These are phyloP conservation scores for Daphoenositta chrysoptera DNA, from an alignment of 2,113 vertebrate species.

Conservation along the genomic window DNA sequence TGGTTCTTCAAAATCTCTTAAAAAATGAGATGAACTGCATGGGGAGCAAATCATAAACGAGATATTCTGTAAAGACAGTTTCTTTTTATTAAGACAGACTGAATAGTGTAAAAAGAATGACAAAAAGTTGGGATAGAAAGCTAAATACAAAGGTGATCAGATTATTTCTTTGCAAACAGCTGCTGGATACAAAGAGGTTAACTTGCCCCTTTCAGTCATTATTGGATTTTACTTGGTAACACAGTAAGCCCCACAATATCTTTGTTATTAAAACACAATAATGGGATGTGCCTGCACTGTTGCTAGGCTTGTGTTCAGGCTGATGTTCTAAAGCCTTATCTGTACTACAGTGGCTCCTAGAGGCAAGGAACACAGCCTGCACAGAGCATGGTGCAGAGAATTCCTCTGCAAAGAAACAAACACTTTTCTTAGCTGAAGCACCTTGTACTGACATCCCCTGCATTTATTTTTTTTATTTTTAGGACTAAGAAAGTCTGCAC, in stretches of 20 bases:
- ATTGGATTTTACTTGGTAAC: conserved; percentile 19
- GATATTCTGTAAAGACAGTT: background rate
- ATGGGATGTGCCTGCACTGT: background rate
- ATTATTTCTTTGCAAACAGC: conserved; percentile 28
- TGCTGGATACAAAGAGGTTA: conserved; percentile 39
- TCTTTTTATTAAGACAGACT: background rate
- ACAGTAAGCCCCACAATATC: background rate
- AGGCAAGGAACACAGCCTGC: background rate
- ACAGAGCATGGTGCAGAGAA: background rate
- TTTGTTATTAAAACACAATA: background rate
- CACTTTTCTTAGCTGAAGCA: background rate
- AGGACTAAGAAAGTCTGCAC: background rate
- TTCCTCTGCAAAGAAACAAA: background rate
- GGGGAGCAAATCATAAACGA: background rate
- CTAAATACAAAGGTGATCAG: background rate
- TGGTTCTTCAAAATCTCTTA: background rate
- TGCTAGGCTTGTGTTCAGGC: background rate
- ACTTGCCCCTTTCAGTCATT: background rate
- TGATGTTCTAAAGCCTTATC: background rate
- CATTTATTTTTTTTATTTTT: background rate
- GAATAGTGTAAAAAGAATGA: background rate
- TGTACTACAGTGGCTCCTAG: background rate
- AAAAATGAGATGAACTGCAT: background rate
- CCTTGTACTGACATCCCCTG: background rate
- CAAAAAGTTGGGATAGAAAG: background rate